phyloP scores from a whole-genome alignment of 23 tunicate genomes.

The Oikopleura vanhoeffeni region DNA sequence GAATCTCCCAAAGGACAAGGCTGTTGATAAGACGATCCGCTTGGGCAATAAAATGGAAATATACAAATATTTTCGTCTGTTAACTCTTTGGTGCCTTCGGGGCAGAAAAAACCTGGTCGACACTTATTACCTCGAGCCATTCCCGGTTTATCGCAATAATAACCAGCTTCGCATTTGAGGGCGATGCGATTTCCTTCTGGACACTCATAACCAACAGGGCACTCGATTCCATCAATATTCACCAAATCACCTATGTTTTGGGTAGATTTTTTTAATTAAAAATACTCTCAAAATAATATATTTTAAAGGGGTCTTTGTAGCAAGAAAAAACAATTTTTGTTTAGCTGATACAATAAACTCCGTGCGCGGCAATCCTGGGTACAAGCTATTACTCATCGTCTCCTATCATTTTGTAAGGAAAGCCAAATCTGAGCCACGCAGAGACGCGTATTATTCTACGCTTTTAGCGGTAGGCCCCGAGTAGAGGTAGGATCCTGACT shows the following conservation, averaged over 20 bases:
- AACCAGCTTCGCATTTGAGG: conserved; percentile 48
- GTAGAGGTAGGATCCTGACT: too few relatives aligned
- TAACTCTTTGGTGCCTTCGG: conserved; percentile 12
- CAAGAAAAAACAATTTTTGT: too few relatives aligned
- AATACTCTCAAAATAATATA: too few relatives aligned
- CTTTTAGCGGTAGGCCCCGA: too few relatives aligned
- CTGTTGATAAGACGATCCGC: conserved; percentile 34
- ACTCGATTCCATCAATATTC: conserved; percentile 29
- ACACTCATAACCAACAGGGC: not conserved
- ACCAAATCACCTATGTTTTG: not conserved
- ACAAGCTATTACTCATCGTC: too few relatives aligned
- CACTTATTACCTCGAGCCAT: not conserved
- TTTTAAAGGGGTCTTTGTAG: too few relatives aligned
- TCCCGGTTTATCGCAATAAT: conserved; percentile 32
- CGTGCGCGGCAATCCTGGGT: too few relatives aligned
- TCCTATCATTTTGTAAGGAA: too few relatives aligned
- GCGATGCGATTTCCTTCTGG: not conserved
- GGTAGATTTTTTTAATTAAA: too few relatives aligned
- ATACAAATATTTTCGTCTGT: conserved; percentile 17
- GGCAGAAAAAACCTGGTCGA: conserved; percentile 24
- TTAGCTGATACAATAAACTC: too few relatives aligned
- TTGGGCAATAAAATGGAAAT: conserved; percentile 81
- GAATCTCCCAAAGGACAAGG: conserved; percentile 58
- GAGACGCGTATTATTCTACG: too few relatives aligned
- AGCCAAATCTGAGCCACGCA: too few relatives aligned